Conservation (phyloP, 2,888 invertebrate species). For the Oeneis ivallda region DNA sequence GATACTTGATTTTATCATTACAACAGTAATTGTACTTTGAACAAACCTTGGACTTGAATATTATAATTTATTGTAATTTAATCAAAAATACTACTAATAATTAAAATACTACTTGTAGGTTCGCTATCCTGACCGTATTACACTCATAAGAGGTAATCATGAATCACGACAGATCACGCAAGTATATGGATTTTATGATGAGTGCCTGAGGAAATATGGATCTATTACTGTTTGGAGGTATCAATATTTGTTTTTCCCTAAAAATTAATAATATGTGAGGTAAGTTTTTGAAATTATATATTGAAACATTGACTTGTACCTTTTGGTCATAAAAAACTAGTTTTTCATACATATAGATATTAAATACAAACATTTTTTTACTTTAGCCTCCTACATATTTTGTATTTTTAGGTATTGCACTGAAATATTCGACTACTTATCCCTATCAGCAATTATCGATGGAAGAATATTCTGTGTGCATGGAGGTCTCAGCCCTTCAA, state of each 20-base stretch:
- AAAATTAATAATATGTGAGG: too few species aligned
- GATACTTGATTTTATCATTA: too few species aligned
- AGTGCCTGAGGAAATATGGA: conserved; percentile 99
- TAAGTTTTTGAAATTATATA: too few species aligned
- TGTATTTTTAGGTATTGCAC: conserved; percentile 89
- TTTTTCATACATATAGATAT: too few species aligned
- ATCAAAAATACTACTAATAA: neutral
- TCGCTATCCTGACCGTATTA: conserved; percentile 99
- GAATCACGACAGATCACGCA: conserved; percentile 99
- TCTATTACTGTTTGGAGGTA: conserved; percentile 98
- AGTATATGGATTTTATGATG: conserved; percentile 99
- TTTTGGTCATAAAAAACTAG: too few species aligned
- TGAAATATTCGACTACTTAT: conserved; percentile 99
- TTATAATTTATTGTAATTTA: neutral
- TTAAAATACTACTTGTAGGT: conserved; percentile 81
- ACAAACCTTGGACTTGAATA: neutral
- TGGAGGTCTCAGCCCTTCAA: conserved; percentile 98
- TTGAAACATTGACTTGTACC: too few species aligned
- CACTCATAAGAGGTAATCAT: conserved; percentile 98
- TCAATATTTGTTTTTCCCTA: conserved; percentile 20
- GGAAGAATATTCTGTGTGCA: conserved; percentile 99
- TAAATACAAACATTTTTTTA: too few species aligned
- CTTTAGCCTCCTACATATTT: too few species aligned
- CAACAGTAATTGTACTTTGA: too few species aligned
- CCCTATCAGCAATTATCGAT: conserved; percentile 97